phyloP scores from a whole-genome alignment of 2,797 vertebrate species.

The Coracias cyanogaster region DNA sequence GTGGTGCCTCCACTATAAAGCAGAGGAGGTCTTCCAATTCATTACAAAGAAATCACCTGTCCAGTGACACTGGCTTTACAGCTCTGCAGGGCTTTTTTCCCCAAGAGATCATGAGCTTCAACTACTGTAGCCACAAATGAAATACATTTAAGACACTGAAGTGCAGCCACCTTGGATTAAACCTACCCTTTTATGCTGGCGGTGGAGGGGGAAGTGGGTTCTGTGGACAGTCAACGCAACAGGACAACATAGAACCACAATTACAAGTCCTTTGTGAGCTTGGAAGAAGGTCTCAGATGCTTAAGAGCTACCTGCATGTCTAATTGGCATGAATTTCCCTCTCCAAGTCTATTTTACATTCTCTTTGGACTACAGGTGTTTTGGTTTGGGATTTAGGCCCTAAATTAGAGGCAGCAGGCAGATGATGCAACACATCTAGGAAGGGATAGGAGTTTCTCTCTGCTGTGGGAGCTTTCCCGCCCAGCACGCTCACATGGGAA shows the following conservation, averaged over 20 bases:
- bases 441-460: neutral
- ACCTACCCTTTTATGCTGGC: neutral
- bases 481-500: neutral
- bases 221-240: neutral
- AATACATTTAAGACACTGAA: neutral
- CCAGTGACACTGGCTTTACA: neutral
- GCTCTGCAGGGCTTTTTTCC: neutral
- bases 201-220: neutral
- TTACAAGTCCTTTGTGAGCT: neutral
- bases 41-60: neutral
- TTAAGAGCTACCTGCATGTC: neutral
- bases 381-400: constrained; percentile 27
- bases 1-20: neutral
- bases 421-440: constrained; percentile 21
- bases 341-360: neutral
- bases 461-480: constrained; percentile 18
- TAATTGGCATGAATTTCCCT: constrained; percentile 32
- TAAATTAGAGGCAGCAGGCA: constrained; percentile 38
- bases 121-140: neutral
- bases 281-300: neutral
- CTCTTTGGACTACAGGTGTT: constrained; percentile 34
- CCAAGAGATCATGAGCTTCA: neutral
- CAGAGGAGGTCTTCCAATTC: neutral
- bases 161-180: neutral
- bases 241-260: neutral